phyloP scores from a whole-genome alignment of 1,140 invertebrate genomes.

The Diuraphis noxia region DNA sequence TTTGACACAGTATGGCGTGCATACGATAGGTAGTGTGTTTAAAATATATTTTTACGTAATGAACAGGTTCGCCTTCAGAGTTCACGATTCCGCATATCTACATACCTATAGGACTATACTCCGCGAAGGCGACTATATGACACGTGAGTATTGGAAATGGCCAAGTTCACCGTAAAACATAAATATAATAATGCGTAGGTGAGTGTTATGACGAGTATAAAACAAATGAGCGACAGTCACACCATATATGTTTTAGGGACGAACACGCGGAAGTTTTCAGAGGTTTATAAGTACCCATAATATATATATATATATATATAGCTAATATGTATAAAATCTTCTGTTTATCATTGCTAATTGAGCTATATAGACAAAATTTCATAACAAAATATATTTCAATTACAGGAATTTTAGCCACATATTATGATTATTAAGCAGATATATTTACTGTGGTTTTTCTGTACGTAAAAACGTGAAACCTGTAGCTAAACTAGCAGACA shows the following conservation, averaged over 20 bases:
- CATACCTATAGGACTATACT: background rate
- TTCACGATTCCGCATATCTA: background rate
- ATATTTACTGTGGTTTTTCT: background rate
- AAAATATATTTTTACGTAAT: constrained; percentile 25
- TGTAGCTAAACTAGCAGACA: background rate
- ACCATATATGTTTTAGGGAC: background rate
- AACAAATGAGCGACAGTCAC: background rate
- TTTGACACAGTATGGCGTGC: background rate
- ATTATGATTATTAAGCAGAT: background rate
- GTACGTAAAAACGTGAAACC: background rate
- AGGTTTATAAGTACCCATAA: background rate
- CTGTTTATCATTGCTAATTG: background rate
- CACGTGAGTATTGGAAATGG: background rate
- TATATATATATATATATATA: too few relatives aligned
- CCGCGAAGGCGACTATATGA: background rate
- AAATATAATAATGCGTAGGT: background rate
- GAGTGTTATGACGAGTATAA: too few relatives aligned
- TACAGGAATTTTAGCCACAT: background rate
- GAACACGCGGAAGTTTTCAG: background rate
- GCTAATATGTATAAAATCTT: background rate
- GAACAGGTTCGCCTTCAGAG: background rate
- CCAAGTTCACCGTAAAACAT: background rate
- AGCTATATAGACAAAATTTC: background rate
- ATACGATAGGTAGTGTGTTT: background rate
- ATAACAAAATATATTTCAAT: background rate